Base-by-base conservation (phyloP, 2,797 vertebrate species). In the Anguilla obscura region DNA sequence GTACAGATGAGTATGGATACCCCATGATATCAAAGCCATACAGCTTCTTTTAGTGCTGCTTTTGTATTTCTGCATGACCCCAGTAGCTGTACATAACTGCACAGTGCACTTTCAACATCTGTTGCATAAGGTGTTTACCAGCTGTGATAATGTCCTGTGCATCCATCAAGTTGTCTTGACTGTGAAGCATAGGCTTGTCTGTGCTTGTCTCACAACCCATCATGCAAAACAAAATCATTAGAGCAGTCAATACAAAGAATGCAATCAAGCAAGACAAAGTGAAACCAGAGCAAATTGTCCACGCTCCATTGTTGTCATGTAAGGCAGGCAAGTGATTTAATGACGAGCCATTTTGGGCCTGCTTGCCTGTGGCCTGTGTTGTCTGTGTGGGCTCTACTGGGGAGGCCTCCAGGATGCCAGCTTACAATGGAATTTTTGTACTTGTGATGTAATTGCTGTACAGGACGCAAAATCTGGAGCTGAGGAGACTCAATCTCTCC, bases 381-480 rank as follows among this genome's bases (percentile, higher is more conserved):
- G 48, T 52, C 60, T 33, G 60, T 58, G 86, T 21, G 50, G 58
- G 30, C 80, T 80, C 69, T 84, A 83, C 86, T 52, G 21, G 9
- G 83, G 86, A 16, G 86, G 74, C 60, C 86, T 56, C n/a, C 30
- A 16, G 82, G 74, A 52, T 52, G n/a, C 36, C 54, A 56, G 69
- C 86, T 85, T 52, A 85, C 52, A 54, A 52, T 76, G 74, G 52
- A 40, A 48, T 86, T 76, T 27, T 82, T 86, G 74, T 10, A 80
- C 88, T 85, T 76, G 88, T 50, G 10, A 86, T 90, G 89, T 85
- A 86, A 89, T 89, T 87, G 84, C 89, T 36, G 58, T 85, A 0
- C 90, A 99, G 98, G 98, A 98, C 87, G 95, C 95, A 80, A 97
- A 97, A 92, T 94, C 95, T 0, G 95, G 96, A 0, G 93, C 94